Conservation (phyloP, 2,888 invertebrate genomes). For the Leptopilina myrica region DNA sequence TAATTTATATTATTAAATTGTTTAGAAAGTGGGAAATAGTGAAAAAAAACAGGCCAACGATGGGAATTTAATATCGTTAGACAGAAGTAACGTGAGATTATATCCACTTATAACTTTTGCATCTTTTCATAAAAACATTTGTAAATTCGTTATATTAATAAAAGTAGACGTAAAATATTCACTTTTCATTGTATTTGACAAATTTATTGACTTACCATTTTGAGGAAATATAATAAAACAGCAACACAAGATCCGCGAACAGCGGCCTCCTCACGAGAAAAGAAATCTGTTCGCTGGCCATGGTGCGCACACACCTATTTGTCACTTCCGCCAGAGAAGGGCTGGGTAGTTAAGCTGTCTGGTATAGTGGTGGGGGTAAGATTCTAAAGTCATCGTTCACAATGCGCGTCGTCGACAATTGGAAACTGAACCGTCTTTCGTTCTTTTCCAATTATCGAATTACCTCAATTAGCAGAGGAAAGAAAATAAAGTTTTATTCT, state of each 20-base stretch:
- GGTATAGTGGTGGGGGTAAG: too few relatives aligned
- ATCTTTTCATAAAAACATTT: background rate
- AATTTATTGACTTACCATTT: conserved; percentile 21
- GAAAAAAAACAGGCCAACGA: background rate
- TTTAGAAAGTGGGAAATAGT: background rate
- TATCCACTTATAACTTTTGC: background rate
- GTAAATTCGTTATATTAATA: background rate
- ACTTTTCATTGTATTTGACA: conserved; percentile 17
- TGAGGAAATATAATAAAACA: conserved; percentile 20
- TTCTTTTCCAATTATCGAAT: too few relatives aligned
- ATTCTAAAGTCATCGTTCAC: too few relatives aligned
- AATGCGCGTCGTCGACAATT: too few relatives aligned
- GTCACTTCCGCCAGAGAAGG: background rate
- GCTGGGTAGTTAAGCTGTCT: too few relatives aligned
- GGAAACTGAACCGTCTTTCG: too few relatives aligned
- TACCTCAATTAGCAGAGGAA: too few relatives aligned
- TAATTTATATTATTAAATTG: background rate
- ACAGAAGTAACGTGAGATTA: background rate
- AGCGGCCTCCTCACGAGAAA: conserved; percentile 13
- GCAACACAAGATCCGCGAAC: background rate
- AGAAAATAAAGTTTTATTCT: too few relatives aligned
- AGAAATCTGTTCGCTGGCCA: background rate
- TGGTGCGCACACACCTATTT: background rate
- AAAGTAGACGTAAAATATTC: background rate
- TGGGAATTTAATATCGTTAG: background rate